Evolutionary conservation across 2,113 vertebrate species (phyloP).

Genomic region (Morone chrysops): DNA sequence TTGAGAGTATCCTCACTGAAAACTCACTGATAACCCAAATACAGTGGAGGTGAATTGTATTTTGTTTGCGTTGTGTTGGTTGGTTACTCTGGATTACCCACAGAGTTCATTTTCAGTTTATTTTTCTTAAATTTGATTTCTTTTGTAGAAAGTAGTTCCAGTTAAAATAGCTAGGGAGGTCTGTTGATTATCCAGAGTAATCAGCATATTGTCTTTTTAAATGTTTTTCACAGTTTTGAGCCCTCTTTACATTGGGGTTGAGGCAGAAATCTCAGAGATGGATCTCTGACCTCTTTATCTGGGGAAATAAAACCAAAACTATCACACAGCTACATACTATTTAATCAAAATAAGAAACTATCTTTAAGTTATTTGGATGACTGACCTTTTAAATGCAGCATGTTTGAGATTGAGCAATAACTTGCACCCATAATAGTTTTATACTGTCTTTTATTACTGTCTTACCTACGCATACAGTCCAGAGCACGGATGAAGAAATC

Average conservation of each 20-base stretch:
- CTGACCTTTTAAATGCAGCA: background rate
- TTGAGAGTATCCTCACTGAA: background rate
- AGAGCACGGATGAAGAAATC: conserved; percentile 94
- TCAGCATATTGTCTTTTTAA: background rate
- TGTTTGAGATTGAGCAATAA: conserved; percentile 37
- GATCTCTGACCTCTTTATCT: background rate
- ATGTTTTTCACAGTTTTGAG: background rate
- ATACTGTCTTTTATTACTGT: background rate
- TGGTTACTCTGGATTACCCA: background rate
- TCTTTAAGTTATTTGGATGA: background rate
- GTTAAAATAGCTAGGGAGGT: background rate
- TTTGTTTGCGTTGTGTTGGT: background rate
- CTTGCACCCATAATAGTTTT: conserved; percentile 47
- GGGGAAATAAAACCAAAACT: background rate
- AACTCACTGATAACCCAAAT: background rate
- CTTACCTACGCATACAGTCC: conserved; percentile 98
- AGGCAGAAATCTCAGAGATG: background rate
- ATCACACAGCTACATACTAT: background rate
- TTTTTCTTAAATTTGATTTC: background rate
- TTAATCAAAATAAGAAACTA: background rate
- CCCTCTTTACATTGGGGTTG: background rate
- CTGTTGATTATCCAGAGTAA: background rate
- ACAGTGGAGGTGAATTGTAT: background rate
- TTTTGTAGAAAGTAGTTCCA: background rate
- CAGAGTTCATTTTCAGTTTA: background rate